Evolutionary conservation across 2,113 vertebrate genomes (phyloP), one percentile per base, ranked within the genome.

Genomic region (Boleophthalmus pectinirostris): DNA sequence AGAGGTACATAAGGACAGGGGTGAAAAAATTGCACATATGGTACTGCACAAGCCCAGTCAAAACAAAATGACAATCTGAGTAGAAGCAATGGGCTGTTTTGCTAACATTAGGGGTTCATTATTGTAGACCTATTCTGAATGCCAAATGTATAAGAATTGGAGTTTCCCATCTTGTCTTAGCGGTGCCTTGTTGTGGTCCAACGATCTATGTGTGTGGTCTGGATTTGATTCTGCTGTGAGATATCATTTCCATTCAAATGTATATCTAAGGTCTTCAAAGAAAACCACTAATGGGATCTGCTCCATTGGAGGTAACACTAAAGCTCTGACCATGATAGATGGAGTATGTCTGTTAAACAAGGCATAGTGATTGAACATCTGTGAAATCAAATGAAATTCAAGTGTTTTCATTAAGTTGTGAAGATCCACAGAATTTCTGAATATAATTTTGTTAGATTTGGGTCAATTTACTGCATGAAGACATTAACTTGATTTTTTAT

Each of bases 151-250:
- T 77, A 77, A 76, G 3, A 61, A 64, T 71, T 77, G 82, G 90
- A 82, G 90, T 89, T 92, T 87, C 85, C 87, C 83, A 88, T 85
- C 85, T 82, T 85, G 79, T 80, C 81, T 82, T 81, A 68, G 78
- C 80, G 74, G 73, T 81, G 90, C 86, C 69, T 72, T 87, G 85
- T 89, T 91, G 90, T 88, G 85, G 85, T 89, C 85, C 70, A 67
- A 1, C 16, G 73, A 80, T 72, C 84, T 87, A 87, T 89, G 90
- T 90, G 91, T 90, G 91, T 91, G 91, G 90, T 89, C 91, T 85
- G 83, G 68, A 66, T 89, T 80, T 81, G 86, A 86, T 87, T 90
- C 85, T 82, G 83, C 87, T 85, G 84, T 79, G 82, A 81, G 83
- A 72, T 86, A 87, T 88, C 72, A 80, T 83, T 89, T 85, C 83